Conservation (phyloP, 2,797 vertebrate species). For the Sebastes minor region DNA sequence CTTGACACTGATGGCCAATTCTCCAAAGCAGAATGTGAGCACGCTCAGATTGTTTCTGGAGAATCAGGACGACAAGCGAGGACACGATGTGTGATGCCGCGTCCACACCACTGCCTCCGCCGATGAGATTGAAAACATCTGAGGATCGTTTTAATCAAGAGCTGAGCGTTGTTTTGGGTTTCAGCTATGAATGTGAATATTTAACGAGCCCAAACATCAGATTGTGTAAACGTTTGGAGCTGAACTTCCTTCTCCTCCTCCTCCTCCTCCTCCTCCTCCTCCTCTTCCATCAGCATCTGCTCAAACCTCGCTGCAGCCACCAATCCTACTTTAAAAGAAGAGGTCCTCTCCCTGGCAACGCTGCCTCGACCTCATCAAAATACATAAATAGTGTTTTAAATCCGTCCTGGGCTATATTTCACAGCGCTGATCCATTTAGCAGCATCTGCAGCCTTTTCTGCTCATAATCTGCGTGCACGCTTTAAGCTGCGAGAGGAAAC, state of each 20-base stretch:
- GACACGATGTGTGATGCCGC: not conserved
- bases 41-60: not conserved
- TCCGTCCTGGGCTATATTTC: constrained; percentile 34
- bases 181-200: not conserved
- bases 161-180: not conserved
- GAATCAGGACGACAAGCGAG: not conserved
- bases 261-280: constrained; percentile 8
- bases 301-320: not conserved
- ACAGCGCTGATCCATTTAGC: constrained; percentile 59
- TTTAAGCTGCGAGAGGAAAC: constrained; percentile 55
- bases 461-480: constrained; percentile 51
- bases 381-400: constrained; percentile 25
- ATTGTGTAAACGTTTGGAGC: not conserved
- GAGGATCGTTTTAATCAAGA: not conserved
- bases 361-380: constrained; percentile 9
- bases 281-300: not conserved
- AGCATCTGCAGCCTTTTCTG: constrained; percentile 56
- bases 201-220: not conserved
- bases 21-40: constrained; percentile 4
- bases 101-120: not conserved
- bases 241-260: constrained; percentile 14
- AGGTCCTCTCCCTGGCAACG: constrained; percentile 6
- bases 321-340: constrained; percentile 10
- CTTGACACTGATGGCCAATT: not conserved
- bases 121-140: not conserved